Evolutionary conservation across 2,113 vertebrate species (phyloP).

Genomic region (Syngnathus floridae): DNA sequence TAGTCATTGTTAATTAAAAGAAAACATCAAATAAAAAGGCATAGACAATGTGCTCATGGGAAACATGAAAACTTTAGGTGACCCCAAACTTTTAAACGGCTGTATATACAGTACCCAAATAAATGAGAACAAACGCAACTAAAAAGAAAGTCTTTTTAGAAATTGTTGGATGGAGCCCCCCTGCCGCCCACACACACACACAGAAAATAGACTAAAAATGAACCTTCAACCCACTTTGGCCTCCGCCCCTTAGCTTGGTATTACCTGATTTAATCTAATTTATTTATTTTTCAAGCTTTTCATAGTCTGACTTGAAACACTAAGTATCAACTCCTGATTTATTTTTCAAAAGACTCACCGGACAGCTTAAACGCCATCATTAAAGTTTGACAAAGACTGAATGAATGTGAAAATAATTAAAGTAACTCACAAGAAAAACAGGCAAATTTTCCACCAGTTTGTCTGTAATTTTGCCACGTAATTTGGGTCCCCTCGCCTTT

Average conservation of each 20-base stretch:
- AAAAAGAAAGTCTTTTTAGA: neutral
- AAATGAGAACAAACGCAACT: neutral
- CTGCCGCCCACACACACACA: too few species aligned
- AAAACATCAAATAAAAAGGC: neutral
- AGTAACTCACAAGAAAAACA: constrained; percentile 29
- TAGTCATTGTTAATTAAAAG: neutral
- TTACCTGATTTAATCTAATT: neutral
- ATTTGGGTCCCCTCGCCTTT: constrained; percentile 48
- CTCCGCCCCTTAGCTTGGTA: neutral
- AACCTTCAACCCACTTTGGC: neutral
- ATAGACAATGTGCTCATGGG: too few species aligned
- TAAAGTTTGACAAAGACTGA: constrained; percentile 45
- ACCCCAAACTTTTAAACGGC: neutral
- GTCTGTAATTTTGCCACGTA: constrained; percentile 45
- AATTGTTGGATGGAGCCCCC: neutral
- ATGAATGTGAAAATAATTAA: constrained; percentile 61
- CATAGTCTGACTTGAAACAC: neutral
- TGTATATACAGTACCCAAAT: neutral
- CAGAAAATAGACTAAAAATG: neutral
- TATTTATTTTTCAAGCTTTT: neutral
- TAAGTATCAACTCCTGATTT: constrained; percentile 30
- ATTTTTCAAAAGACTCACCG: constrained; percentile 41
- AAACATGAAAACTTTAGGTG: neutral
- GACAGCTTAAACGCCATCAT: constrained; percentile 44
- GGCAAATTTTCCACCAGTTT: constrained; percentile 41